A percentile compares a stretch with the other conserved stretches of the same genome.
Conservation (phyloP, 2,113 vertebrate species). For the Struthio camelus region DNA sequence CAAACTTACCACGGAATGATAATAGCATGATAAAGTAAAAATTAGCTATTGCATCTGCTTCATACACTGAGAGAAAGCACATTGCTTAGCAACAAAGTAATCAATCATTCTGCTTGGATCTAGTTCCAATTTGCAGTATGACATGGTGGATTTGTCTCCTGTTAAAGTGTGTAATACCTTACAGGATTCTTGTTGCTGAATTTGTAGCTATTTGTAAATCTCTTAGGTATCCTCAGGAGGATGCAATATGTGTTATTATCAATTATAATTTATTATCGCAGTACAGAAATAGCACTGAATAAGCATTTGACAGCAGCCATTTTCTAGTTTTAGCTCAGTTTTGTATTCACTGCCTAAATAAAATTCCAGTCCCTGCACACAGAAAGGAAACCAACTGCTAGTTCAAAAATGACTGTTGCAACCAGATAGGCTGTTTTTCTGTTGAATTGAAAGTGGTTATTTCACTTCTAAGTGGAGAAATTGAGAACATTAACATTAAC, state of each 20-base stretch:
- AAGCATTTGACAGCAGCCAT: background rate
- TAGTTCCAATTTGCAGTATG: background rate
- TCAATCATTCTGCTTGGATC: background rate
- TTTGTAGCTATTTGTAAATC: background rate
- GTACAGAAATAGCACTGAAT: background rate
- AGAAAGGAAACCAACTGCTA: slow-evolving; percentile 15
- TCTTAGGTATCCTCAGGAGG: background rate
- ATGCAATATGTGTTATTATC: background rate
- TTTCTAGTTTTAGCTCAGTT: slow-evolving; percentile 3
- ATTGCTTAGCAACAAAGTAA: background rate
- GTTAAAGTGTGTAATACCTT: background rate
- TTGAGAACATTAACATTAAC: slow-evolving; percentile 1
- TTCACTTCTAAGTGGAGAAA: background rate
- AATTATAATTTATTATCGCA: background rate
- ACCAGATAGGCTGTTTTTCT: background rate
- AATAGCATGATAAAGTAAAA: background rate
- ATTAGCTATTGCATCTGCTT: background rate
- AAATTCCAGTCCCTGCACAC: background rate
- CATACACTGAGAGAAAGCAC: background rate
- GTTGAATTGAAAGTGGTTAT: background rate
- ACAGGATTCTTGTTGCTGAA: accelerated
- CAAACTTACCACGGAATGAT: background rate
- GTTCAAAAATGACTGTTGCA: background rate
- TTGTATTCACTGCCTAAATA: background rate
- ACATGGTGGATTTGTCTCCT: background rate